Evolutionary conservation across 2,888 invertebrate genomes (phyloP).

Genomic region (Drosophila anomalata): DNA sequence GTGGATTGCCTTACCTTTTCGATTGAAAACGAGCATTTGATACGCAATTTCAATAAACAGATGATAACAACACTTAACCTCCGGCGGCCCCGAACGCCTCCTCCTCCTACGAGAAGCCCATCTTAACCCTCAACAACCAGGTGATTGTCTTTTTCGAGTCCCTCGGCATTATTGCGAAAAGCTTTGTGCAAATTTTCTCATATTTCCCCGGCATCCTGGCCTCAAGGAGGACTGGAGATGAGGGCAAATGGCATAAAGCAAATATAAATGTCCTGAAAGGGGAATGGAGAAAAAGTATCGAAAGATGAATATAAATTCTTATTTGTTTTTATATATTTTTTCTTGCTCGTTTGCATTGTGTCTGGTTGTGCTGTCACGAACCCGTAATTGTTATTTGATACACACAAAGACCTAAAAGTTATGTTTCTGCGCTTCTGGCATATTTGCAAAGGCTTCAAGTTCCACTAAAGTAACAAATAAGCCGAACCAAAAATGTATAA

Average conservation of each 20-base stretch:
- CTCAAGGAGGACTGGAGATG: slow-evolving; percentile 32
- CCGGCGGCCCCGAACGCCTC: slow-evolving; percentile 4
- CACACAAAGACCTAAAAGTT: slow-evolving; percentile 35
- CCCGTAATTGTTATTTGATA: slow-evolving; percentile 52
- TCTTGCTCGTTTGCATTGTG: background rate
- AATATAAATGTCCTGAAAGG: slow-evolving; percentile 42
- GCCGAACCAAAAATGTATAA: background rate
- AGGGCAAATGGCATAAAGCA: slow-evolving; percentile 39
- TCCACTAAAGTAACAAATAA: background rate
- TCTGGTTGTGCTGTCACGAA: slow-evolving; percentile 3
- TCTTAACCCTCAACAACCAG: slow-evolving; percentile 27
- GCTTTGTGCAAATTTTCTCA: slow-evolving; percentile 51
- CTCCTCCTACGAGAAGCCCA: background rate
- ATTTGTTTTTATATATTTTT: slow-evolving; percentile 30
- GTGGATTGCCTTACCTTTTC: slow-evolving; percentile 10
- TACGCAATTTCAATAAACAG: slow-evolving; percentile 70
- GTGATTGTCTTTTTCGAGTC: slow-evolving; percentile 44
- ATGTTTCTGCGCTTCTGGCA: slow-evolving; percentile 37
- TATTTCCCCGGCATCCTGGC: slow-evolving; percentile 33
- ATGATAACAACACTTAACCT: slow-evolving; percentile 55
- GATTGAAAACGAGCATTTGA: slow-evolving; percentile 41
- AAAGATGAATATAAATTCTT: slow-evolving; percentile 18
- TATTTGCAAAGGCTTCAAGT: slow-evolving; percentile 19
- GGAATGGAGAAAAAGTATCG: slow-evolving; percentile 5
- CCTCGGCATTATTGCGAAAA: slow-evolving; percentile 45